These are phyloP conservation scores for Drosophila sp. DNA, from an alignment of 1,140 invertebrate genomes.

Conservation along the genomic window DNA sequence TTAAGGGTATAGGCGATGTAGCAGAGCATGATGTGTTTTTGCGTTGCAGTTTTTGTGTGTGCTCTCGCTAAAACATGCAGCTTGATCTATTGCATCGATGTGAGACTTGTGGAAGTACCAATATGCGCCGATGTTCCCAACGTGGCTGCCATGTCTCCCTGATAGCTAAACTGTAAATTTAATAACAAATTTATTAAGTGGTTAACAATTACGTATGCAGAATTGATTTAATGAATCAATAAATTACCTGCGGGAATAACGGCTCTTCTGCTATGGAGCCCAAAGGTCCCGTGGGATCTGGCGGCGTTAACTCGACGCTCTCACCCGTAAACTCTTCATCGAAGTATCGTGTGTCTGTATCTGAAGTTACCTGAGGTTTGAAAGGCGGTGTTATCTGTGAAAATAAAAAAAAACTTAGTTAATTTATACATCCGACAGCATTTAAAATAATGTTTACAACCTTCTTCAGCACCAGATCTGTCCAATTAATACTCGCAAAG, in stretches of 20 bases:
- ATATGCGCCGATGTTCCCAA: slow-evolving; percentile 85
- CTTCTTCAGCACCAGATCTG: slow-evolving; percentile 94
- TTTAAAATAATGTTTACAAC: slow-evolving; percentile 81
- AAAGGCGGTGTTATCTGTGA: slow-evolving; percentile 94
- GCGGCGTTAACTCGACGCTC: slow-evolving; percentile 97
- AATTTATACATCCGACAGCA: background rate
- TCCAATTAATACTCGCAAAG: slow-evolving; percentile 96
- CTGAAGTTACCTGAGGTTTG: slow-evolving; percentile 97
- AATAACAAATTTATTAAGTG: background rate
- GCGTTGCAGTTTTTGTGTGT: slow-evolving; percentile 42
- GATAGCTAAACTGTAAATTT: slow-evolving; percentile 87
- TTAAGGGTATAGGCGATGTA: slow-evolving; percentile 74
- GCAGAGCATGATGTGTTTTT: slow-evolving; percentile 69
- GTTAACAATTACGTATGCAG: background rate
- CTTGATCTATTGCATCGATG: slow-evolving; percentile 85
- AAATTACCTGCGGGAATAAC: slow-evolving; percentile 86
- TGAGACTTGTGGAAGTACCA: slow-evolving; percentile 83
- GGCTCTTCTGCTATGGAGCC: slow-evolving; percentile 88
- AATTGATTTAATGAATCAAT: background rate
- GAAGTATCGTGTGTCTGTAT: slow-evolving; percentile 99
- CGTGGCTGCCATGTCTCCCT: slow-evolving; percentile 86
- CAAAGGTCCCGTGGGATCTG: slow-evolving; percentile 88
- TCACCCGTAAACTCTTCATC: slow-evolving; percentile 99
- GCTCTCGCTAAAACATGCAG: slow-evolving; percentile 37
- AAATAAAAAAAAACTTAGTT: background rate